Evolutionary conservation across 2,888 invertebrate species (phyloP).

Genomic region (Nomada hirtipes): DNA sequence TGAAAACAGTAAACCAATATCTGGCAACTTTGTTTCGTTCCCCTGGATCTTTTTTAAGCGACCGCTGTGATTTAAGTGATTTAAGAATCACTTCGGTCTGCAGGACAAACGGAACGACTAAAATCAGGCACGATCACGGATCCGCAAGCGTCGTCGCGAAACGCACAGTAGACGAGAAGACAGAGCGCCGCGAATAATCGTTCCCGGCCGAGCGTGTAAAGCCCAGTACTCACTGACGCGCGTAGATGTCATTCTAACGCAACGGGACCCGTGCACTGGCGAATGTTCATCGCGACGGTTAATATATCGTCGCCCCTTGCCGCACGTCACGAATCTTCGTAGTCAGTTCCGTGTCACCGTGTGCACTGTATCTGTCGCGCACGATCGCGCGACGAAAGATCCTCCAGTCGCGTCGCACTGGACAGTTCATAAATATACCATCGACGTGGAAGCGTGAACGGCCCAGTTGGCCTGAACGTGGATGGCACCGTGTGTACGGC

Average conservation of each 20-base stretch:
- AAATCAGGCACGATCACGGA: conserved; percentile 8
- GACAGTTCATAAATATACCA: conserved; percentile 24
- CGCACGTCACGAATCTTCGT: background rate
- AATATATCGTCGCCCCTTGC: background rate
- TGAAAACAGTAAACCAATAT: no score
- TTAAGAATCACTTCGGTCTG: conserved; percentile 21
- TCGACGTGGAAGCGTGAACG: background rate
- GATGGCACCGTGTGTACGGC: conserved; percentile 14
- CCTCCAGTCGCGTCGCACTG: background rate
- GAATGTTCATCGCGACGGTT: conserved; percentile 5
- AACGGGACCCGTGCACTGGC: conserved; percentile 28
- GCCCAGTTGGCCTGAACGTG: background rate
- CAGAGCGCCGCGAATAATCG: conserved; percentile 48
- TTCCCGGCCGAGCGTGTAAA: conserved; percentile 32
- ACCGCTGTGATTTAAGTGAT: no score
- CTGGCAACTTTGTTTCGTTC: no score
- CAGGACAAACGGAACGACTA: background rate
- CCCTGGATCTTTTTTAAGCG: no score
- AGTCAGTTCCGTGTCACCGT: no score
- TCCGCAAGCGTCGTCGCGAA: background rate
- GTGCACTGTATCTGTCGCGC: background rate
- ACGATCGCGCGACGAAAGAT: no score
- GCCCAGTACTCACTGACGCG: conserved; percentile 47
- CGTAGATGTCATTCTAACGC: conserved; percentile 43
- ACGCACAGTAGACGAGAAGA: background rate